phyloP scores from a whole-genome alignment of 2,113 vertebrate species.

The Clinocottus analis region DNA sequence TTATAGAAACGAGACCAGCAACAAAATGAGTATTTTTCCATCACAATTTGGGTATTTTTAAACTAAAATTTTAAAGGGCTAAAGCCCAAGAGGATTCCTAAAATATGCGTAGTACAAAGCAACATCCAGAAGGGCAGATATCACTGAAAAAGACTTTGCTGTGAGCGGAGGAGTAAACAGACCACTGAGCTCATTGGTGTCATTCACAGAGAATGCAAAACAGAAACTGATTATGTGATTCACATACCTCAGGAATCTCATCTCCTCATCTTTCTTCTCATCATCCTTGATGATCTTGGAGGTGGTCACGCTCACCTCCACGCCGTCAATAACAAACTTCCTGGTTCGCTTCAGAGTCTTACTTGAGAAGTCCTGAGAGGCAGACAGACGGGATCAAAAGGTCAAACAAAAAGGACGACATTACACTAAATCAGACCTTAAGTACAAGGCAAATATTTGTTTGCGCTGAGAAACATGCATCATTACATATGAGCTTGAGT shows the following conservation, averaged over 20 bases:
- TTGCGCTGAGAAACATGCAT: background rate
- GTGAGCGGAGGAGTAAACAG: conserved; percentile 13
- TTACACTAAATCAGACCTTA: background rate
- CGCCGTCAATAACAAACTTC: conserved; percentile 92
- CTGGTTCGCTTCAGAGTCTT: conserved; percentile 97
- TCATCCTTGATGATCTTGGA: conserved; percentile 97
- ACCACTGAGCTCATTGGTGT: background rate
- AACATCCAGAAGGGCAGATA: conserved; percentile 17
- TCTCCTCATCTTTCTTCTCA: conserved; percentile 98
- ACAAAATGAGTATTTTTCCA: conserved; percentile 31
- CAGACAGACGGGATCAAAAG: background rate
- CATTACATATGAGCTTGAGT: too few relatives aligned
- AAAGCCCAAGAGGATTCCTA: conserved; percentile 11
- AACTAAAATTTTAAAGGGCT: conserved; percentile 10
- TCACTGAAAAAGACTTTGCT: background rate
- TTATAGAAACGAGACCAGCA: background rate
- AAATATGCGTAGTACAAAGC: conserved; percentile 45
- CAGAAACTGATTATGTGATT: background rate
- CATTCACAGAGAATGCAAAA: conserved; percentile 4
- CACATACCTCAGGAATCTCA: conserved; percentile 94
- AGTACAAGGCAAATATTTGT: background rate
- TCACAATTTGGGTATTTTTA: conserved; percentile 23
- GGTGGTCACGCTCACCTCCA: conserved; percentile 96
- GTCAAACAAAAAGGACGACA: background rate
- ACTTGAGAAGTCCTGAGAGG: conserved; percentile 85